phyloP scores from a whole-genome alignment of 2,113 vertebrate species.

The Microtus oregoni region DNA sequence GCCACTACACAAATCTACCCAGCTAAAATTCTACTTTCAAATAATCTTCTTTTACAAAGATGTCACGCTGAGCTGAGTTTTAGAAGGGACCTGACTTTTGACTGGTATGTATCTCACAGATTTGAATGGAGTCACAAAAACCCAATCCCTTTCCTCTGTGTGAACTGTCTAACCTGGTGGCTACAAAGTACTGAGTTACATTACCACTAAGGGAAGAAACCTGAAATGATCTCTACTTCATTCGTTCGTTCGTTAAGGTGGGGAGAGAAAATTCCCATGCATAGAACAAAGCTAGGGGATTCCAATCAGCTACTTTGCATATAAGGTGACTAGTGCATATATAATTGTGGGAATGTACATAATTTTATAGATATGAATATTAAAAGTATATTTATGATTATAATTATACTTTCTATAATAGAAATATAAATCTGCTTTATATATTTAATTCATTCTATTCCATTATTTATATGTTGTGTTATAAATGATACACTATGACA shows the following conservation, averaged over 20 bases:
- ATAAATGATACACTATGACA: neutral
- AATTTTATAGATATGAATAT: neutral
- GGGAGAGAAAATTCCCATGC: neutral
- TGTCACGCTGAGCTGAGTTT: conserved; percentile 29
- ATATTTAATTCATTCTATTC: neutral
- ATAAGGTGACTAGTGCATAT: neutral
- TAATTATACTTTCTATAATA: neutral
- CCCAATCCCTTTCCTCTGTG: neutral
- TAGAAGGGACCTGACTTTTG: conserved; percentile 48
- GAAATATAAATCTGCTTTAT: neutral
- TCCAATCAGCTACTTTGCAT: neutral
- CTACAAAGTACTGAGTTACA: conserved; percentile 29
- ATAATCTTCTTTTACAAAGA: conserved; percentile 17
- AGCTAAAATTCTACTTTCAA: conserved; percentile 45
- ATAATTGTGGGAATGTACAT: neutral
- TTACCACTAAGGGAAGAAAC: conserved; percentile 43
- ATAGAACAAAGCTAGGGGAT: neutral
- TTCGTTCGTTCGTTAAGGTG: neutral
- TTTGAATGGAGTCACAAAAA: conserved; percentile 35
- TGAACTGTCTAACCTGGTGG: neutral
- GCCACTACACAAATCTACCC: neutral
- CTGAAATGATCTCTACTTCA: conserved; percentile 1
- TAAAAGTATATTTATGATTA: neutral
- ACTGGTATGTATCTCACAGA: neutral
- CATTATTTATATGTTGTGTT: neutral